These are phyloP conservation scores for Nymphicus hollandicus DNA, from an alignment of 2,113 vertebrate species.

Conservation along the genomic window DNA sequence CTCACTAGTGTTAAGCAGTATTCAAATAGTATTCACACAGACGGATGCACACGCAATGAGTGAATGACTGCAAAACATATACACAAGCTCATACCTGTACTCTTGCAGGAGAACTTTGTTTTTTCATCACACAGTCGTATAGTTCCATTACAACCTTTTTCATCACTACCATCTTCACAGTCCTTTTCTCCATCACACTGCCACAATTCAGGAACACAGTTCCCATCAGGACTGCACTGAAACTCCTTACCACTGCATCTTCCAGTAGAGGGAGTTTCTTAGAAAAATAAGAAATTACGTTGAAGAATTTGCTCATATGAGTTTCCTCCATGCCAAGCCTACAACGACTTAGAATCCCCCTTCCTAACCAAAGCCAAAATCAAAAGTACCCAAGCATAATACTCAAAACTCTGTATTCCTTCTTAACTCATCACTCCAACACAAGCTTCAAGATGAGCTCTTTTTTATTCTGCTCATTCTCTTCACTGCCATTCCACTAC, in stretches of 20 bases:
- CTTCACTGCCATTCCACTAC: neutral
- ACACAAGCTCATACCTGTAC: slow-evolving; percentile 78
- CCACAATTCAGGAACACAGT: slow-evolving; percentile 92
- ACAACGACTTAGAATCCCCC: neutral
- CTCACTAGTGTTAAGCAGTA: neutral
- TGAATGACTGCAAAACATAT: neutral
- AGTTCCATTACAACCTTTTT: slow-evolving; percentile 88
- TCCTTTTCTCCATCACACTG: slow-evolving; percentile 95
- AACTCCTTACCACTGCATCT: slow-evolving; percentile 90
- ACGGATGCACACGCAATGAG: neutral
- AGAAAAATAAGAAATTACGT: slow-evolving; percentile 18
- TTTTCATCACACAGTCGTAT: slow-evolving; percentile 87
- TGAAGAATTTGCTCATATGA: neutral
- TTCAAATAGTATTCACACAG: neutral
- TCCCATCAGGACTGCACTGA: slow-evolving; percentile 89
- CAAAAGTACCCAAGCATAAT: rapidly evolving
- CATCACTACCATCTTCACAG: slow-evolving; percentile 94
- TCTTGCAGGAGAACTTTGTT: slow-evolving; percentile 93
- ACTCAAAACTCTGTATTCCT: no score
- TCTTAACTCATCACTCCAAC: neutral
- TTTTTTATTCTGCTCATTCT: neutral
- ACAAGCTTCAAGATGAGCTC: neutral
- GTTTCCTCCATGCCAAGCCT: neutral
- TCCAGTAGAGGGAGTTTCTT: slow-evolving; percentile 81
- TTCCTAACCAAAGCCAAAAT: neutral